Conservation (phyloP, 2,888 invertebrate species). For the Archaeoteleia sp. region DNA sequence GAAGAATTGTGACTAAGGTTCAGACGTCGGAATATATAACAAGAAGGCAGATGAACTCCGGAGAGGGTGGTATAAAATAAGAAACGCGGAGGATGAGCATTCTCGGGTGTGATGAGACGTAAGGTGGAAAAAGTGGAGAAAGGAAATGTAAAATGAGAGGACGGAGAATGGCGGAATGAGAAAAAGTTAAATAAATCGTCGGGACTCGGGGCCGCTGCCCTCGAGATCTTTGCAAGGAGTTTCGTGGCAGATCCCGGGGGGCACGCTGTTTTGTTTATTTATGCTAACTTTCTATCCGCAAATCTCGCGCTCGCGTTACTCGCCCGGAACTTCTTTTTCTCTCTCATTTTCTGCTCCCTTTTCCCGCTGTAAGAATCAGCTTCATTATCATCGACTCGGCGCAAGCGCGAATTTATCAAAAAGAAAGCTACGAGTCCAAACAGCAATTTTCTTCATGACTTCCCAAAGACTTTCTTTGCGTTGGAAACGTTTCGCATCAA, state of each 20-base stretch:
- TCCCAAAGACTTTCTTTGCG: constrained; percentile 14
- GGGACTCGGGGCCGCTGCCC: constrained; percentile 41
- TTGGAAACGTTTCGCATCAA: constrained; percentile 4
- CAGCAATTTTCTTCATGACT: constrained; percentile 32
- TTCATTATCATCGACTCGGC: constrained; percentile 8
- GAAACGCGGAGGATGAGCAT: constrained; percentile 54
- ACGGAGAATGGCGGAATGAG: constrained; percentile 35
- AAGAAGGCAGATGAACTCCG: constrained; percentile 56
- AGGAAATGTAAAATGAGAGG: constrained; percentile 47
- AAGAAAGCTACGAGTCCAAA: constrained; percentile 18
- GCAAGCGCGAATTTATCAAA: constrained; percentile 17
- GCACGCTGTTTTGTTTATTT: constrained; percentile 62
- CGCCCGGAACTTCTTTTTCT: constrained; percentile 17
- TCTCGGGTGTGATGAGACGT: constrained; percentile 63
- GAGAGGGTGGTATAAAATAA: constrained; percentile 40
- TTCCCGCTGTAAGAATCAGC: constrained; percentile 12
- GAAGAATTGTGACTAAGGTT: constrained; percentile 32
- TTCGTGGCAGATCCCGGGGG: constrained; percentile 44
- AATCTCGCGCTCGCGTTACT: constrained; percentile 27
- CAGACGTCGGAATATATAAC: constrained; percentile 57
- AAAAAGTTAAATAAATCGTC: constrained; percentile 68
- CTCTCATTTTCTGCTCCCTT: constrained; percentile 3
- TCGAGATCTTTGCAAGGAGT: constrained; percentile 49
- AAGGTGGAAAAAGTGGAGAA: constrained; percentile 48
- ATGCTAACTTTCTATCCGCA: constrained; percentile 56